Evolutionary conservation across 1,140 invertebrate species (phyloP), one percentile per base, ranked within the genome.

Genomic region (Cydia strobilella): DNA sequence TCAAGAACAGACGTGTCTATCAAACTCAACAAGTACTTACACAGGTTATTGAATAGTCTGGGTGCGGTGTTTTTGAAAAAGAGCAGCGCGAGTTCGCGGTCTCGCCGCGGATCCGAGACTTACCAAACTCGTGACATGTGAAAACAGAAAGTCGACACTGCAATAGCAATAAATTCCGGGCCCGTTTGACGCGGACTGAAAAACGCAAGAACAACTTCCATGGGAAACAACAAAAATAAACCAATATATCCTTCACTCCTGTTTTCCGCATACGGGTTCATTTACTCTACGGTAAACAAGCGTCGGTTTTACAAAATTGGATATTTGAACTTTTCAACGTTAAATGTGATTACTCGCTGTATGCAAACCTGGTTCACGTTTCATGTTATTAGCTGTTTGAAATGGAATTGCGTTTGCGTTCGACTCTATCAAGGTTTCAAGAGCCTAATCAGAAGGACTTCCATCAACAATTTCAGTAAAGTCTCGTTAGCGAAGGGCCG

Each of bases 71-170:
- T 72, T 74, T 31, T 20, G 74, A 51, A 76, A 71, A 31, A 59
- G 48, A 62, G n/a, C 71, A 51, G 18, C 12, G 20, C 45, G n/a
- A 72, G 71, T 69, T 69, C 71, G 71, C 45, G 45, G 71, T 42
- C 20, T 72, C 27, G 63, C 65, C 9, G 10, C 23, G 25, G 31
- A 39, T 74, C 48, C 62, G 73, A 69, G 80, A 82, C 78, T 85
- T 82, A 79, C 78, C 77, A 79, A 84, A 82, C 84, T 84, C 78
- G 71, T 87, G 87, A 89, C 83, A 87, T 84, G 81, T 88, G 87
- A 86, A 89, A 90, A 90, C 85, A 89, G 83, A 88, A 88, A 88
- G 86, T 90, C 85, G 79, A 79, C 77, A 81, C 78, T 80, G 84
- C 82, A 85, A 86, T 85, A 83, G 87, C 86, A 81, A 90, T 90